Evolutionary conservation across 2,113 vertebrate genomes (phyloP).

Genomic region (Lasiurus borealis): DNA sequence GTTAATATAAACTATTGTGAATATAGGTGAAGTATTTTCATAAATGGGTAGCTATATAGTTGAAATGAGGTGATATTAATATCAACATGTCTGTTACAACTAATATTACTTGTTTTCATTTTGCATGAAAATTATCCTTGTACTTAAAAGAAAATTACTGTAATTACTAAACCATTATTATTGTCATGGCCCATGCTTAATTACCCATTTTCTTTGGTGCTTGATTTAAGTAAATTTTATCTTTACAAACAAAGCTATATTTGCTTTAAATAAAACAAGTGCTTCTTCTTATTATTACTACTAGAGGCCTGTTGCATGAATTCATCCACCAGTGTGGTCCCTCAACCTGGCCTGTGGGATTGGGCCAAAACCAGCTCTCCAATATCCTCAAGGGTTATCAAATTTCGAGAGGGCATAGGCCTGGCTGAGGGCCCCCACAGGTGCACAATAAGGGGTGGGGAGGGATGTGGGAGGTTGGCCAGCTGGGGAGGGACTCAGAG

Average conservation of each 20-base stretch:
- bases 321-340: no score
- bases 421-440: no score
- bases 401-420: no score
- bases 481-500: no score
- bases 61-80: neutral
- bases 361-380: no score
- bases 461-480: no score
- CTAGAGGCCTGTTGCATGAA: no score
- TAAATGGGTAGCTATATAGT: neutral
- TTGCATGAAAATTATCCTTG: slow-evolving; percentile 22
- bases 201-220: neutral
- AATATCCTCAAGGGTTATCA: no score
- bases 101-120: slow-evolving; percentile 7
- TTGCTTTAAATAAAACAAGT: slow-evolving; percentile 22
- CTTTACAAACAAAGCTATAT: neutral
- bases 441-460: no score
- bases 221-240: neutral
- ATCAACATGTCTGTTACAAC: neutral
- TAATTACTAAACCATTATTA: neutral
- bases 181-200: neutral
- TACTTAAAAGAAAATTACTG: neutral
- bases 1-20: neutral
- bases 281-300: neutral
- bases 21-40: neutral
- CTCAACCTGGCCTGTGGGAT: no score